Conservation (phyloP, 2,113 vertebrate genomes). For the Corythornis madagascariensis region DNA sequence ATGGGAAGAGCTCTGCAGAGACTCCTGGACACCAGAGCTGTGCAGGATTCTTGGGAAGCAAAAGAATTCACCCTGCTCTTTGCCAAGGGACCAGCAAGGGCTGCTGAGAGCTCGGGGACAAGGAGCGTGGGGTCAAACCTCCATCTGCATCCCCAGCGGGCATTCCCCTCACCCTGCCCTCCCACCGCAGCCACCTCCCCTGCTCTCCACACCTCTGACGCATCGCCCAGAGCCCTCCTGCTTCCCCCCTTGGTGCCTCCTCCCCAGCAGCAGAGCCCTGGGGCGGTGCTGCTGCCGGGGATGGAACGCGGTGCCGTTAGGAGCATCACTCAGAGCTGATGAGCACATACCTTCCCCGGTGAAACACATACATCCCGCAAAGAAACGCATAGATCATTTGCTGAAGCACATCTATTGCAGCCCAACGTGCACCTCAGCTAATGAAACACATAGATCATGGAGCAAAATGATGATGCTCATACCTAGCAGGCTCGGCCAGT, state of each 20-base stretch:
- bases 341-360: slow-evolving; percentile 79
- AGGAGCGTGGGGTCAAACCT: accelerated
- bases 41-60: background rate
- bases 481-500: slow-evolving; percentile 73
- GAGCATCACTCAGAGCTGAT: slow-evolving; percentile 82
- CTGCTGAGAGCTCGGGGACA: accelerated
- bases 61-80: background rate
- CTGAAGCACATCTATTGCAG: slow-evolving; percentile 77
- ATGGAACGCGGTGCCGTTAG: slow-evolving; percentile 63
- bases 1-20: background rate
- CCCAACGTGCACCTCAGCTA: slow-evolving; percentile 76
- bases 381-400: slow-evolving; percentile 81
- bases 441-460: slow-evolving; percentile 83
- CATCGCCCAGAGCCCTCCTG: background rate
- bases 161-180: background rate
- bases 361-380: slow-evolving; percentile 80
- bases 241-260: background rate
- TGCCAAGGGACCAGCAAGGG: background rate
- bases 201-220: background rate
- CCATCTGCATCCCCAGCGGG: accelerated
- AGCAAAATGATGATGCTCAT: slow-evolving; percentile 75
- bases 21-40: background rate
- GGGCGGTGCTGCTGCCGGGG: background rate
- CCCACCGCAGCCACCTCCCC: background rate
- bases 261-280: background rate